These are phyloP conservation scores for Melieria omissa DNA, from an alignment of 2,888 invertebrate genomes.

Conservation along the genomic window DNA sequence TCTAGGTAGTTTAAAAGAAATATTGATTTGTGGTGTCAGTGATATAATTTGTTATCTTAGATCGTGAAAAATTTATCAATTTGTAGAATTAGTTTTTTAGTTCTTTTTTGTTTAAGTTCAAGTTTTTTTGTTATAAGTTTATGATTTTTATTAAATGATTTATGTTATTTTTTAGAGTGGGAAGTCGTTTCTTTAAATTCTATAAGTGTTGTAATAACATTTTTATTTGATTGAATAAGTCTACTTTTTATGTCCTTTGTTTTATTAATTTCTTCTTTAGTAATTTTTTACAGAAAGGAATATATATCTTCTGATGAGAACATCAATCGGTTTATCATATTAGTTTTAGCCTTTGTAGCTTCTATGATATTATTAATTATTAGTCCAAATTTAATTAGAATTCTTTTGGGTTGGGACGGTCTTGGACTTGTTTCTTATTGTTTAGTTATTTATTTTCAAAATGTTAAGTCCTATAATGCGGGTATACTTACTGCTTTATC, in stretches of 20 bases:
- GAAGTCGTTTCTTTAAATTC: slow-evolving; percentile 70
- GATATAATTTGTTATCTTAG: slow-evolving; percentile 70
- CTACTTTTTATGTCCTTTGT: slow-evolving; percentile 75
- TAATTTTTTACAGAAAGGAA: slow-evolving; percentile 73
- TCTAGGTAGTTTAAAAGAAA: slow-evolving; percentile 77
- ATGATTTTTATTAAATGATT: slow-evolving; percentile 68
- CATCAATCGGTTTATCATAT: slow-evolving; percentile 74
- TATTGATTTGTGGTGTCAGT: slow-evolving; percentile 76
- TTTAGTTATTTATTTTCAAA: slow-evolving; percentile 71
- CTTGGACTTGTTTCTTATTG: slow-evolving; percentile 53
- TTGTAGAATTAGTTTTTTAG: slow-evolving; percentile 69
- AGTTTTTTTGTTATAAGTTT: slow-evolving; percentile 64
- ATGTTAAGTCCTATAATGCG: slow-evolving; percentile 75
- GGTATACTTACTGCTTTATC: slow-evolving; percentile 78
- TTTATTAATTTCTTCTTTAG: slow-evolving; percentile 74
- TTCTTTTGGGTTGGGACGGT: no score
- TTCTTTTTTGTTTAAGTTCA: slow-evolving; percentile 67
- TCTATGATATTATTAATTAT: slow-evolving; percentile 77
- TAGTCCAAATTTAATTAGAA: slow-evolving; percentile 61
- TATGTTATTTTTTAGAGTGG: slow-evolving; percentile 70
- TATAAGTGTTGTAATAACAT: slow-evolving; percentile 67
- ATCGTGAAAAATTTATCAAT: slow-evolving; percentile 68
- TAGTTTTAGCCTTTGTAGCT: slow-evolving; percentile 74
- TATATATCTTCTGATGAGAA: slow-evolving; percentile 73
- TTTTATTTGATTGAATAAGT: slow-evolving; percentile 75